Conservation (phyloP, 2,888 invertebrate species). For the Drosophila testacea region DNA sequence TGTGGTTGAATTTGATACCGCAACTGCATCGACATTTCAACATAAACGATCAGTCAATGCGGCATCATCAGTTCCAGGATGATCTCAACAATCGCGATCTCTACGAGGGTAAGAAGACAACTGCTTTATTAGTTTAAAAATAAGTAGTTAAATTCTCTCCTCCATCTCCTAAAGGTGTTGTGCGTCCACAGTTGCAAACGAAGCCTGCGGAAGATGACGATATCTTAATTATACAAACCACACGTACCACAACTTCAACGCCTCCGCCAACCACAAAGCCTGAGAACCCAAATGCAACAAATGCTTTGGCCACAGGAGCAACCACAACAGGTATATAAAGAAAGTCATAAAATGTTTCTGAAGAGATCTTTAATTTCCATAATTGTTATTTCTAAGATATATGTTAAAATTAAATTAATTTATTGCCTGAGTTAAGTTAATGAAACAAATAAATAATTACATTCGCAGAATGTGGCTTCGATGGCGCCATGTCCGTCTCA, state of each 20-base stretch:
- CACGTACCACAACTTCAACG: conserved; percentile 60
- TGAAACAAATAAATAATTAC: no score
- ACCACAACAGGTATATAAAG: conserved; percentile 82
- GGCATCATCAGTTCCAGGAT: conserved; percentile 94
- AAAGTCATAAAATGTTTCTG: background rate
- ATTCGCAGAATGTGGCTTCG: conserved; percentile 73
- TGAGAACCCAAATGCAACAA: conserved; percentile 75
- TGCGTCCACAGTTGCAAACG: conserved; percentile 89
- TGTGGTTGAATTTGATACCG: conserved; percentile 96
- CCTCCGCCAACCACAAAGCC: conserved; percentile 80
- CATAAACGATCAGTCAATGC: conserved; percentile 91
- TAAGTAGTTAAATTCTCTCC: background rate
- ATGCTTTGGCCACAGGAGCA: conserved; percentile 57
- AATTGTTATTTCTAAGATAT: no score
- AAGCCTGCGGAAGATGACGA: conserved; percentile 80
- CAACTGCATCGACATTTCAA: conserved; percentile 94
- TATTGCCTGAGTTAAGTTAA: no score
- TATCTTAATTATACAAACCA: conserved; percentile 81
- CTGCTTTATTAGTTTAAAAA: background rate
- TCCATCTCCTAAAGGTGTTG: conserved; percentile 87
- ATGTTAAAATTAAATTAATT: no score
- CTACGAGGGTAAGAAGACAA: conserved; percentile 89
- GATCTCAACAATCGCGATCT: conserved; percentile 87
- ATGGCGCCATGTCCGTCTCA: conserved; percentile 81
- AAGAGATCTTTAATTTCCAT: background rate